These are phyloP conservation scores for Phyllostomus discolor DNA, from an alignment of 2,113 vertebrate genomes.

Conservation along the genomic window DNA sequence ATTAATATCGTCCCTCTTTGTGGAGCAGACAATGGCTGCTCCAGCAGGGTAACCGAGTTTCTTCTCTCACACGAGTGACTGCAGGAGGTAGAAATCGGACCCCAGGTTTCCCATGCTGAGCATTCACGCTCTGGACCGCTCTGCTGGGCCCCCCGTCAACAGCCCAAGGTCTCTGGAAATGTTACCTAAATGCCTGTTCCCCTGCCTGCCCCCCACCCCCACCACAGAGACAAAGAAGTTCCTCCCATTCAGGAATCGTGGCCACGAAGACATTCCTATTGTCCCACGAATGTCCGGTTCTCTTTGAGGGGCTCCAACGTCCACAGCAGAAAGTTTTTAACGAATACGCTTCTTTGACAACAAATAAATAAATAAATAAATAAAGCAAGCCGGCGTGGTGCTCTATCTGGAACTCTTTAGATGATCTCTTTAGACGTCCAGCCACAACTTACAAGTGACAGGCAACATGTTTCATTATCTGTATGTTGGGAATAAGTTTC, in stretches of 20 bases:
- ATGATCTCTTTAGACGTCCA: constrained; percentile 70
- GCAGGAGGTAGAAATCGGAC: neutral
- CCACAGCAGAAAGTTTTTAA: constrained; percentile 50
- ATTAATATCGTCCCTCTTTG: neutral
- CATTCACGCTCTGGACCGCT: neutral
- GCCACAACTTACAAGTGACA: constrained; percentile 78
- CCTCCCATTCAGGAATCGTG: neutral
- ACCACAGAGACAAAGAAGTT: neutral
- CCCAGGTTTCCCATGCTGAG: neutral
- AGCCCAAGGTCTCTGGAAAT: neutral
- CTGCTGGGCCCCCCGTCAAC: neutral
- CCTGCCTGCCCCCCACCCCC: no score
- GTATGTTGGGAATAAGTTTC: constrained; percentile 77
- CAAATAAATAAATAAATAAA: constrained; percentile 23
- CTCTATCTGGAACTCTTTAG: constrained; percentile 75
- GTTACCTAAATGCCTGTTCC: neutral
- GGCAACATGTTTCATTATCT: constrained; percentile 80
- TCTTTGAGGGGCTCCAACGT: constrained; percentile 54
- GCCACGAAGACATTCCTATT: constrained; percentile 10
- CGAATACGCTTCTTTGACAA: constrained; percentile 65
- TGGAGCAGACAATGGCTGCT: neutral
- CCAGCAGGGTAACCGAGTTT: neutral
- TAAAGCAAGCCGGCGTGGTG: constrained; percentile 46
- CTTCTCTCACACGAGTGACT: neutral
- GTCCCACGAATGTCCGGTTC: neutral